Base-by-base conservation (phyloP, 1,140 invertebrate species). In the Augochlora pura region DNA sequence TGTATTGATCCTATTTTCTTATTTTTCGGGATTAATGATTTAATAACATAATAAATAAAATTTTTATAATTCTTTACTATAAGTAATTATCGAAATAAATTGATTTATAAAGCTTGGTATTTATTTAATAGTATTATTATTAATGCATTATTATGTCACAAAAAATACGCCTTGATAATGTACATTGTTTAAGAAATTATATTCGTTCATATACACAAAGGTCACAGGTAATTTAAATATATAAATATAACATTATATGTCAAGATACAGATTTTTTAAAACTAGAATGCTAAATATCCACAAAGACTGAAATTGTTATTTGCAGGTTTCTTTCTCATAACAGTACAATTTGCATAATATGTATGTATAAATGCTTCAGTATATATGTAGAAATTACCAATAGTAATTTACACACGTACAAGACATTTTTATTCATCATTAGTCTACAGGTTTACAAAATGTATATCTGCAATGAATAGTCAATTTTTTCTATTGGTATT, bases 171-270 rank as follows among this genome's bases (percentile, higher is more conserved):
- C 18, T 76, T 68, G 68, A 72, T 76, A 83, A 80, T 80, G 75
- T 80, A 67, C 60, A 75, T 62, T 52, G 32, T 67, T 80, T 90
- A 49, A 69, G 86, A 66, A 84, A 73, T 74, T 89, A 90, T 82
- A 81, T 57, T 38, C 18, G 42, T 65, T 64, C n/a, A 67, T 70
- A 72, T 59, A 62, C 38, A 78, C n/a, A 10, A 38, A 79, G 7
- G 72, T 66, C 38, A 78, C 59, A 42, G 38, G 5, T 16, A 72
- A 6, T 70, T 68, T 39, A 69, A 67, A 79, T 79, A 52, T 27
- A 42, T 4, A 18, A 54, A 21, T 62, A 60, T 54, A 18, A 9
- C 57, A 18, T 60, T 49, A 52, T 5, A 57, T 57, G 21, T 9
- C 54, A 7, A n/a, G 54, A 23, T 49, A 54, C 18, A 46, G 7